Evolutionary conservation across 2,888 invertebrate species (phyloP), one percentile per base, ranked within the genome.

Genomic region (Coremacera marginata): DNA sequence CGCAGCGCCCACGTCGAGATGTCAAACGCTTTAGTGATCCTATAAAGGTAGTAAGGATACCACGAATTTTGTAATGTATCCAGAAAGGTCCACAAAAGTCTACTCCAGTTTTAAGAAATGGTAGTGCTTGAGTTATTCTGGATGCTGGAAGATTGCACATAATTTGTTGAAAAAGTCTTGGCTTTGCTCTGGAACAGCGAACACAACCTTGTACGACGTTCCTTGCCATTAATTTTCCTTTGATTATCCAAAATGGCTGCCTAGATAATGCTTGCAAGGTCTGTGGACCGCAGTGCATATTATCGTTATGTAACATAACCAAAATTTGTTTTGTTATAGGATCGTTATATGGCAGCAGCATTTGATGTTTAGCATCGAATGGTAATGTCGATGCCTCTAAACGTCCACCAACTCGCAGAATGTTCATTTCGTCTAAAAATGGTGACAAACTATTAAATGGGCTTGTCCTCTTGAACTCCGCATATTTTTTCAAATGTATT

Each of bases 221-320:
- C 27, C 75, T 75, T 5, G 80, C 37, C 27, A 79, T 73, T 31
- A 49, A 78, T 74, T 80, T 79, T 31, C 79, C 81, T 5, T 80
- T 74, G 11, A 83, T 78, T 3, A 80, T 80, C 82, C 84, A 85
- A 77, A 80, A 84, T 70, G 75, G 71, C 70, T 81, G 77, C 77
- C 44, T 44, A 2, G 44, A 44, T 44, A 44, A 7, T 44, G 44
- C 11, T 44, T 7, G 11, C 44, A 44, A 44, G 8, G 4, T 37
- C 4, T 37, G 37, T 37, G 37, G 37, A 37, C 37, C 78, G 16
- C 71, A 62, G 25, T 81, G 78, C 11, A 70, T n/a, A n/a, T n/a
- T n/a, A n/a, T n/a, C n/a, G n/a, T n/a, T n/a, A n/a, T 72, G 60
- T 5, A 37, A 3, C 11, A 7, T 14, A 8, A 62, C 68, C 27